Evolutionary conservation across 2,113 vertebrate genomes (phyloP).

Genomic region (Amazona guildingii): DNA sequence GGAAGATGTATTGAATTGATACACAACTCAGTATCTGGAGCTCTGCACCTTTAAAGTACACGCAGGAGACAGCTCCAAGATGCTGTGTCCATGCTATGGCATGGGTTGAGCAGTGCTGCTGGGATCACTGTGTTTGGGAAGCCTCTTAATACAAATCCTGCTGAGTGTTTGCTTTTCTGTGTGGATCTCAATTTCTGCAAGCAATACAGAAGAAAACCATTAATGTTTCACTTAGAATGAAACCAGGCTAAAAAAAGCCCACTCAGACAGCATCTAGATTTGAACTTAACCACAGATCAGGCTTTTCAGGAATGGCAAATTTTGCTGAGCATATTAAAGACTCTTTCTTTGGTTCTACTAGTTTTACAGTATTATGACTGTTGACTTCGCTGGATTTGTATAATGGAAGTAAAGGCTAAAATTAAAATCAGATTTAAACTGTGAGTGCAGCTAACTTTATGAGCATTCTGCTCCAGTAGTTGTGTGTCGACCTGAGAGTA

Average conservation of each 20-base stretch:
- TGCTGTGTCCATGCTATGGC: not conserved
- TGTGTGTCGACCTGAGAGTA: not conserved
- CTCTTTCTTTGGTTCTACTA: not conserved
- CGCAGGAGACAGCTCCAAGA: not conserved
- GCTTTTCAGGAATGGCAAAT: conserved; percentile 17
- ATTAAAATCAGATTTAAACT: not conserved
- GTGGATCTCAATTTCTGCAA: not conserved
- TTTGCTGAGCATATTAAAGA: not conserved
- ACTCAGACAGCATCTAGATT: not conserved
- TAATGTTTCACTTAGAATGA: not conserved
- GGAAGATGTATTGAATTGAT: not conserved
- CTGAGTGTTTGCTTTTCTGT: not conserved
- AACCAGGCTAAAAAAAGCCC: not conserved
- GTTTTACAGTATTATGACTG: not conserved
- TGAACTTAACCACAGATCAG: not conserved
- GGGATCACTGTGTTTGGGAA: not conserved
- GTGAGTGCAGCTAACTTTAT: not conserved
- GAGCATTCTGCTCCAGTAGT: not conserved
- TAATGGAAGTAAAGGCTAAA: not conserved
- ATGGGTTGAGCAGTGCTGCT: not conserved
- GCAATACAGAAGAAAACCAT: not conserved
- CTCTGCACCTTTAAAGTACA: not conserved
- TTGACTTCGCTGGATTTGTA: not conserved
- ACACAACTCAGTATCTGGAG: not conserved
- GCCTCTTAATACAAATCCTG: not conserved